phyloP scores from a whole-genome alignment of 2,888 invertebrate species.

The Nemapogon koenigi region DNA sequence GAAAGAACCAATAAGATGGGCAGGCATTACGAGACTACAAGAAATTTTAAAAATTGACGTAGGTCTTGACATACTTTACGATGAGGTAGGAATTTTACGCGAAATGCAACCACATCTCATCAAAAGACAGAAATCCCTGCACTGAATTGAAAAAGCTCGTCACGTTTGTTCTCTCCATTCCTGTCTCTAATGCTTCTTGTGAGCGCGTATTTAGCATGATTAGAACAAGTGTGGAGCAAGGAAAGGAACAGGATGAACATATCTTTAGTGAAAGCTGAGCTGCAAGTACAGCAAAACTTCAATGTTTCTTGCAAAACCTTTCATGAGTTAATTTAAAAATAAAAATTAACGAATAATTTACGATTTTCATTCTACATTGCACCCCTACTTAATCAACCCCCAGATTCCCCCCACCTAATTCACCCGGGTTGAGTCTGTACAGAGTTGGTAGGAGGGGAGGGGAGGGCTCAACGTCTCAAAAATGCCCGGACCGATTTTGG shows the following conservation, averaged over 20 bases:
- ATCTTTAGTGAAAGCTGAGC: not conserved
- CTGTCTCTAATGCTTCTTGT: slow-evolving; percentile 15
- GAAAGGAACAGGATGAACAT: not conserved
- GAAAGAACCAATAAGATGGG: not conserved
- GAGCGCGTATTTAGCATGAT: slow-evolving; percentile 5
- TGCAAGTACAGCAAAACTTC: not conserved
- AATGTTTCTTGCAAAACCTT: not conserved
- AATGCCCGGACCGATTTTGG: no score
- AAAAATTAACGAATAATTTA: not conserved
- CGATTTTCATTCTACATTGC: not conserved
- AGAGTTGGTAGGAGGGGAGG: not conserved
- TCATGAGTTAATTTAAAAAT: not conserved
- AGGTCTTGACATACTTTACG: slow-evolving; percentile 5
- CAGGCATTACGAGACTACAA: slow-evolving; percentile 13
- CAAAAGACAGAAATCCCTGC: slow-evolving; percentile 14
- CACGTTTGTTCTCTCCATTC: slow-evolving; percentile 14
- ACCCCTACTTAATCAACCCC: no score
- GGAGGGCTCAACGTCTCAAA: no score
- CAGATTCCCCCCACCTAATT: not conserved
- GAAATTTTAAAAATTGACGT: slow-evolving; percentile 10
- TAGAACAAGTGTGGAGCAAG: not conserved
- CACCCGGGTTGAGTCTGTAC: not conserved
- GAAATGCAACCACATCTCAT: slow-evolving; percentile 11
- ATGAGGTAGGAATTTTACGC: slow-evolving; percentile 11
- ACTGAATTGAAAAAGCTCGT: slow-evolving; percentile 15